Evolutionary conservation across 2,888 invertebrate species (phyloP).

Genomic region (Catocala nupta): DNA sequence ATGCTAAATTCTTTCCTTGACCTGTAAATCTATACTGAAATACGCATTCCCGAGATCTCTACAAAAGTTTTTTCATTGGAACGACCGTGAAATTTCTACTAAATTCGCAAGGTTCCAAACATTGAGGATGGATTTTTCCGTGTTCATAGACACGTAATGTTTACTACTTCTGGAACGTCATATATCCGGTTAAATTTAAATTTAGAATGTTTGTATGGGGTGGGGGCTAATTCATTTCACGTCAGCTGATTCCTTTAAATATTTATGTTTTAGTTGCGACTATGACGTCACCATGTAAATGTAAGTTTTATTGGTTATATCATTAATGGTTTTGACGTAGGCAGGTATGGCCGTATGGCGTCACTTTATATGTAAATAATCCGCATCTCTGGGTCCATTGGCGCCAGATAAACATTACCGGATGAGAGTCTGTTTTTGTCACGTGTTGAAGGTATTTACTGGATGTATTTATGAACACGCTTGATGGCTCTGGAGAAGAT

Average conservation of each 20-base stretch:
- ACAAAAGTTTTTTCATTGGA: conserved; percentile 24
- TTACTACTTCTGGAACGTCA: conserved; percentile 29
- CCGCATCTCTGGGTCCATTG: conserved; percentile 13
- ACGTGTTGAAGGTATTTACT: conserved; percentile 8
- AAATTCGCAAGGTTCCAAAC: conserved; percentile 21
- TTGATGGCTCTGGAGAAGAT: too few relatives aligned
- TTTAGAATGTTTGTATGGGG: conserved; percentile 48
- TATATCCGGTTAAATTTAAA: conserved; percentile 37
- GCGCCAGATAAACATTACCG: conserved; percentile 22
- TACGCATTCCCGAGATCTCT: conserved; percentile 26
- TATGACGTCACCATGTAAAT: conserved; percentile 32
- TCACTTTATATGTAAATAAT: conserved; percentile 28
- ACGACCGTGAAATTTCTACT: conserved; percentile 27
- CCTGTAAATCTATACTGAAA: conserved; percentile 35
- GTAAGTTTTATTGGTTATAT: conserved; percentile 21
- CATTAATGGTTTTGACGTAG: conserved; percentile 36
- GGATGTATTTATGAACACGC: background rate
- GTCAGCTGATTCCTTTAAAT: conserved; percentile 34
- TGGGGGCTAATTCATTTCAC: conserved; percentile 17
- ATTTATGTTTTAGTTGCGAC: conserved; percentile 26
- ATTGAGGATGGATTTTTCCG: conserved; percentile 41
- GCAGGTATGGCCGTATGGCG: conserved; percentile 13
- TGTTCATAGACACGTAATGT: conserved; percentile 39
- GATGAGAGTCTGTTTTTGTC: conserved; percentile 17
- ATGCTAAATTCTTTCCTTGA: conserved; percentile 39